These are phyloP conservation scores for Steromphala cineraria DNA, from an alignment of 2,888 invertebrate species.

Conservation along the genomic window DNA sequence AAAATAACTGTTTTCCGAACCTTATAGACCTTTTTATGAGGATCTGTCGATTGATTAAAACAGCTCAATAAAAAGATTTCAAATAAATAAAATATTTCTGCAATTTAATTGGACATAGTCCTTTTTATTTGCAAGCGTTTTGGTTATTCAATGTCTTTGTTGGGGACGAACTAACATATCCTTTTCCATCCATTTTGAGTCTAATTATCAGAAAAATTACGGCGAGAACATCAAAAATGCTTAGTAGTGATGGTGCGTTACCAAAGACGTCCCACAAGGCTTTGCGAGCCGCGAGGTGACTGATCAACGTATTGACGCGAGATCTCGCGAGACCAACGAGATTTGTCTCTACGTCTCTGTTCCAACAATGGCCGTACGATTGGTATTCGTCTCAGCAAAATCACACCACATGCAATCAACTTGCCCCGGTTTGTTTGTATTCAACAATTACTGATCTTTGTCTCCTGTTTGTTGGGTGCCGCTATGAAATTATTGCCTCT, in stretches of 20 bases:
- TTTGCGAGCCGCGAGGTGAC: slow-evolving; percentile 16
- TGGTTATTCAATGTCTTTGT: slow-evolving; percentile 1
- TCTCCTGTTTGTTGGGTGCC: slow-evolving; percentile 12
- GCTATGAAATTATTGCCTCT: background rate
- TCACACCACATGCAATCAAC: slow-evolving; percentile 6
- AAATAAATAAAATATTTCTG: background rate
- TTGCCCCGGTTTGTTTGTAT: slow-evolving; percentile 15
- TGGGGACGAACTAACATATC: background rate
- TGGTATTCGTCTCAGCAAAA: slow-evolving; percentile 10
- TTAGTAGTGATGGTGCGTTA: background rate
- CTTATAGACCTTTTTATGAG: no score
- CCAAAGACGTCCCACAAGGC: slow-evolving; percentile 13
- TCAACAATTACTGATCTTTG: slow-evolving; percentile 20
- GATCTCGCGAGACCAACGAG: slow-evolving; percentile 16
- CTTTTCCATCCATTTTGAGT: background rate
- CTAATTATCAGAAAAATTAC: slow-evolving; percentile 18
- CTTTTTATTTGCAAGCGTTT: background rate
- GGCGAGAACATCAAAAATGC: slow-evolving; percentile 12
- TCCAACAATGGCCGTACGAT: slow-evolving; percentile 12
- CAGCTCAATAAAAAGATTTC: background rate
- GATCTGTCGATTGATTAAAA: no score
- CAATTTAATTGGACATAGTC: background rate
- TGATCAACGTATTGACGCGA: slow-evolving; percentile 19
- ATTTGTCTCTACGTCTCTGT: background rate
- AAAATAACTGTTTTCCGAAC: no score